Evolutionary conservation across 2,113 vertebrate species (phyloP).

Genomic region (Ellobius talpinus): DNA sequence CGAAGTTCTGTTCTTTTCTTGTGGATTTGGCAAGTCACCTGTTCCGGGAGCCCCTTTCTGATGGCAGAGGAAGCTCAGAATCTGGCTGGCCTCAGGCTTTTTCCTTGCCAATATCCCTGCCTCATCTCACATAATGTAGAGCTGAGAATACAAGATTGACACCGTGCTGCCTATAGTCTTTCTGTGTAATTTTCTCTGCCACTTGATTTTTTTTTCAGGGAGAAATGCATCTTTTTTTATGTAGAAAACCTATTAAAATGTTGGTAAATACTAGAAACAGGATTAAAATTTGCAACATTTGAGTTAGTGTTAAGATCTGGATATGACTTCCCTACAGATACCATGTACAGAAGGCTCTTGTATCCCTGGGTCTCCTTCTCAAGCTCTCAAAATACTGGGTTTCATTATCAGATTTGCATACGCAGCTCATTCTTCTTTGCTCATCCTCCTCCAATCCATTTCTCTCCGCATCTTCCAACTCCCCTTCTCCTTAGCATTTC

Average conservation of each 20-base stretch:
- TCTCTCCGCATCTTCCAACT: not conserved
- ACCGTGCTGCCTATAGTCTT: not conserved
- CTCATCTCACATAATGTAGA: not conserved
- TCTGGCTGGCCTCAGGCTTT: not conserved
- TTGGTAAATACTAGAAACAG: constrained; percentile 37
- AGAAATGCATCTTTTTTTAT: constrained; percentile 13
- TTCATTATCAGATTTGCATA: not conserved
- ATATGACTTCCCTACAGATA: not conserved
- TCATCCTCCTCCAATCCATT: not conserved
- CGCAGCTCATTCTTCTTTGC: not conserved
- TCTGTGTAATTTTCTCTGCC: constrained; percentile 43
- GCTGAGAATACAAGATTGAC: not conserved
- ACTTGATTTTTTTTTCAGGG: constrained; percentile 24
- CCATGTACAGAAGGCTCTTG: not conserved
- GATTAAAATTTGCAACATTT: constrained; percentile 41
- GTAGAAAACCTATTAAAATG: constrained; percentile 45
- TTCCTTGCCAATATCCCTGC: not conserved
- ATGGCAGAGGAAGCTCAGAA: not conserved
- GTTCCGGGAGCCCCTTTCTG: constrained; percentile 22
- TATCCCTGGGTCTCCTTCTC: not conserved
- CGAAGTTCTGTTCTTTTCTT: constrained; percentile 61
- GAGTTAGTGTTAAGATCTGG: constrained; percentile 20
- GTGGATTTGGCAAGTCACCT: constrained; percentile 54
- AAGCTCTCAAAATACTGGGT: not conserved
- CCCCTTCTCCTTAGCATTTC: not conserved